phyloP scores from a whole-genome alignment of 2,888 invertebrate genomes.

The Drosophila meridiana region DNA sequence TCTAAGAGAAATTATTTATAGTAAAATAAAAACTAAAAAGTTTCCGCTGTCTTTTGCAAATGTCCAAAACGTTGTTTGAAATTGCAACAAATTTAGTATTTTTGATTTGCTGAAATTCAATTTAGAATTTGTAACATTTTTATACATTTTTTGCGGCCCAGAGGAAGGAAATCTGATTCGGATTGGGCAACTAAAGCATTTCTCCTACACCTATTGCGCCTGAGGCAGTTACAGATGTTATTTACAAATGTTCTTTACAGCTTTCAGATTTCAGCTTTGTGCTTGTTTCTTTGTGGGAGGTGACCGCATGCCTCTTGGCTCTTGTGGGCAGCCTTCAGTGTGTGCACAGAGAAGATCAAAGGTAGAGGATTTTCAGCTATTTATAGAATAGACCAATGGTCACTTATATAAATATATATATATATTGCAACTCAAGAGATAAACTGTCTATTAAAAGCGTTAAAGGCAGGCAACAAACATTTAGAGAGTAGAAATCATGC shows the following conservation, averaged over 20 bases:
- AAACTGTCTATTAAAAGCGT: not conserved
- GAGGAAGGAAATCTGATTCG: not conserved
- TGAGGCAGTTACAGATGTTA: not conserved
- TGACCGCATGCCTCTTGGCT: slow-evolving; percentile 12
- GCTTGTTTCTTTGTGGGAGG: not conserved
- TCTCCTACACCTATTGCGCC: not conserved
- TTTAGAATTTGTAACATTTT: not conserved
- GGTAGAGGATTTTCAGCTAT: not conserved
- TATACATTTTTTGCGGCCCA: too few species aligned
- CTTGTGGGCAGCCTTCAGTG: not conserved
- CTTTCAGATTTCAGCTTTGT: slow-evolving; percentile 14
- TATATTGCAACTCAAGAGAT: not conserved
- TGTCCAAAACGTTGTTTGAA: too few species aligned
- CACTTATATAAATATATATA: not conserved
- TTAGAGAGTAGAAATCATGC: not conserved
- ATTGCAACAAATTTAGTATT: too few species aligned
- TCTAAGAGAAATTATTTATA: not conserved
- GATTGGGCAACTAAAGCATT: not conserved
- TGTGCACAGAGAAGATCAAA: not conserved
- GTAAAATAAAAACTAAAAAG: not conserved
- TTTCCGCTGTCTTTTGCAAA: too few species aligned
- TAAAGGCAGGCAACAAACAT: not conserved
- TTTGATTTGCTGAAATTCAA: not conserved
- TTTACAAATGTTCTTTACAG: slow-evolving; percentile 11
- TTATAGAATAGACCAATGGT: not conserved